phyloP scores from a whole-genome alignment of 2,113 vertebrate species.

The Albula glossodonta region DNA sequence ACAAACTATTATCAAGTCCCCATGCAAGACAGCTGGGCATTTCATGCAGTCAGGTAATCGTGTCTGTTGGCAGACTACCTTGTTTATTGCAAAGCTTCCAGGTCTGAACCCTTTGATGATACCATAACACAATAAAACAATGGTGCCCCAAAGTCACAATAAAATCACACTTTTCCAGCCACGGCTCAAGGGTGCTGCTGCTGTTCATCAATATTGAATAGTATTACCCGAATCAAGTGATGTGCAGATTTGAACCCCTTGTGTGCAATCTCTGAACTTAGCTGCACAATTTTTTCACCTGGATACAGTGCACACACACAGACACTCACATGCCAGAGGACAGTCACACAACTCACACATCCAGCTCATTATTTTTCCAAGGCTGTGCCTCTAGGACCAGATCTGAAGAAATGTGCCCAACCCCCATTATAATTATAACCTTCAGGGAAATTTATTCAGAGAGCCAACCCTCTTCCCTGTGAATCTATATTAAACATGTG shows the following conservation, averaged over 20 bases:
- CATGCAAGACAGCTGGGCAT: not conserved
- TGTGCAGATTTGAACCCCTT: not conserved
- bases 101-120: not conserved
- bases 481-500: not conserved
- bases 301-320: not conserved
- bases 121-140: not conserved
- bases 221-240: not conserved
- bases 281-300: not conserved
- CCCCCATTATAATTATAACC: not conserved
- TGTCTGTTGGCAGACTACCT: not conserved
- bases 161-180: not conserved
- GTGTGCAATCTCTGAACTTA: not conserved
- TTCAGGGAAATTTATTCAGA: not conserved
- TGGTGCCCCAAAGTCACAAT: constrained; percentile 8
- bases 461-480: not conserved
- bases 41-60: not conserved
- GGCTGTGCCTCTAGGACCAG: not conserved
- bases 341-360: not conserved
- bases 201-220: not conserved
- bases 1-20: not conserved
- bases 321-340: not conserved
- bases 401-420: not conserved
- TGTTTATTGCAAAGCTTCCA: not conserved
- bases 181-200: not conserved
- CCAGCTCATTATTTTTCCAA: not conserved